phyloP scores from a whole-genome alignment of 2,888 invertebrate species.

The Cheilosia impressa region DNA sequence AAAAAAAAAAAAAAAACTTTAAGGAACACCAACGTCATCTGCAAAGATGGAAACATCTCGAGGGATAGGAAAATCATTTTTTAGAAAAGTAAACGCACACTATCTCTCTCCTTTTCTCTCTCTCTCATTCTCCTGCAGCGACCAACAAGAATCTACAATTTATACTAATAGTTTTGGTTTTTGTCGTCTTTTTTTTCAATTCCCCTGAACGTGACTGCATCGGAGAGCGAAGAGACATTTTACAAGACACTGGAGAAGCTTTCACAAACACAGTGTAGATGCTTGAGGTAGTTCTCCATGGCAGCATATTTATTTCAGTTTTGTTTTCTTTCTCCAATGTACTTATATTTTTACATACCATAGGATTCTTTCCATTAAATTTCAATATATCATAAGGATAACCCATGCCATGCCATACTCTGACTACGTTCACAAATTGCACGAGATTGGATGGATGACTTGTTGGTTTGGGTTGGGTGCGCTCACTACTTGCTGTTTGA shows the following conservation, averaged over 20 bases:
- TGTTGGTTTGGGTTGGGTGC: slow-evolving; percentile 11
- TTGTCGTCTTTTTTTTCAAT: not conserved
- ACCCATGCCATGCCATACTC: slow-evolving; percentile 24
- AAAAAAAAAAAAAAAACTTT: no score
- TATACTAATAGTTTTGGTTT: slow-evolving; percentile 29
- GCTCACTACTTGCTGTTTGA: slow-evolving; percentile 16
- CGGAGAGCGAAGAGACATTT: slow-evolving; percentile 22
- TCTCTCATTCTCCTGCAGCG: not conserved
- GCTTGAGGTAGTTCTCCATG: slow-evolving; percentile 30
- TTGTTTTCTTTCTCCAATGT: not conserved
- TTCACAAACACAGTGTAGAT: slow-evolving; percentile 29
- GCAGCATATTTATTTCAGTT: slow-evolving; percentile 25
- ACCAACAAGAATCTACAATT: slow-evolving; percentile 28
- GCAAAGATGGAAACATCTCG: slow-evolving; percentile 10
- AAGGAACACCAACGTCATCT: not conserved
- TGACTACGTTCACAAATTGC: slow-evolving; percentile 39
- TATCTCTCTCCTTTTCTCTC: not conserved
- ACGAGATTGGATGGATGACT: slow-evolving; percentile 24
- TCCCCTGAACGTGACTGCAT: slow-evolving; percentile 42
- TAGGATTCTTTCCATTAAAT: slow-evolving; percentile 59
- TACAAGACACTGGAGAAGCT: slow-evolving; percentile 36
- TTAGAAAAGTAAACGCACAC: slow-evolving; percentile 32
- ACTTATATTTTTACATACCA: slow-evolving; percentile 26
- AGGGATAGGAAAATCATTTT: slow-evolving; percentile 36
- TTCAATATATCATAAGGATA: slow-evolving; percentile 56